These are phyloP conservation scores for Poecilia velifera DNA, from an alignment of 2,797 vertebrate genomes.

Conservation along the genomic window DNA sequence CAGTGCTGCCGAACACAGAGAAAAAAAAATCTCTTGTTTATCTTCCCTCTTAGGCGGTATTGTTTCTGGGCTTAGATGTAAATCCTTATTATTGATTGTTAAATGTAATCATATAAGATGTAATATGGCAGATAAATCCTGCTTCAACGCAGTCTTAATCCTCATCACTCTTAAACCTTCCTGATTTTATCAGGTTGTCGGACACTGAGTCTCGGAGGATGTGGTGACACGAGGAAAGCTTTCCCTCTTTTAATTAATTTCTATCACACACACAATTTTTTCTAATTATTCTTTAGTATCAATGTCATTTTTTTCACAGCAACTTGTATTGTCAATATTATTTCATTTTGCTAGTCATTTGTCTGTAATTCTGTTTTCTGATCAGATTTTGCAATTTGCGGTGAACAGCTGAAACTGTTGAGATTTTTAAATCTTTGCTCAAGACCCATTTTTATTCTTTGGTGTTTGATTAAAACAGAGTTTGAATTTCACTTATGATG, in stretches of 20 bases:
- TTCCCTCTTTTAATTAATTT: slow-evolving; percentile 35
- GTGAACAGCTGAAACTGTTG: no score
- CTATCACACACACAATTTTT: not conserved
- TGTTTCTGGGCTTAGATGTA: not conserved
- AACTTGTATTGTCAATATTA: not conserved
- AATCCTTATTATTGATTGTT: slow-evolving; percentile 3
- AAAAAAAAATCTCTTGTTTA: not conserved
- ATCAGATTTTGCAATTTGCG: no score
- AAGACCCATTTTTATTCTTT: no score
- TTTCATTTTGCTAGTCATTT: not conserved
- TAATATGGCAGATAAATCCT: not conserved
- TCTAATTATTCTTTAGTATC: slow-evolving; percentile 7
- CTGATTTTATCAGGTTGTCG: not conserved
- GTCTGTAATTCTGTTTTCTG: no score
- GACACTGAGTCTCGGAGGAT: slow-evolving; percentile 47
- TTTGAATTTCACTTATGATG: no score
- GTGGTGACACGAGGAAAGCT: slow-evolving; percentile 38
- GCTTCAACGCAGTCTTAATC: slow-evolving; percentile 5
- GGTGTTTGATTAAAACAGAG: no score
- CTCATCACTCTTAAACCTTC: slow-evolving; percentile 4
- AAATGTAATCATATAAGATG: slow-evolving; percentile 5
- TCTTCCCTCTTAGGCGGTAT: not conserved
- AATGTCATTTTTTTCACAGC: not conserved
- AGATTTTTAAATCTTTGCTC: no score
- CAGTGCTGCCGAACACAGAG: not conserved